Conservation (phyloP, 2,888 invertebrate genomes). For the Bombyx huttoni region DNA sequence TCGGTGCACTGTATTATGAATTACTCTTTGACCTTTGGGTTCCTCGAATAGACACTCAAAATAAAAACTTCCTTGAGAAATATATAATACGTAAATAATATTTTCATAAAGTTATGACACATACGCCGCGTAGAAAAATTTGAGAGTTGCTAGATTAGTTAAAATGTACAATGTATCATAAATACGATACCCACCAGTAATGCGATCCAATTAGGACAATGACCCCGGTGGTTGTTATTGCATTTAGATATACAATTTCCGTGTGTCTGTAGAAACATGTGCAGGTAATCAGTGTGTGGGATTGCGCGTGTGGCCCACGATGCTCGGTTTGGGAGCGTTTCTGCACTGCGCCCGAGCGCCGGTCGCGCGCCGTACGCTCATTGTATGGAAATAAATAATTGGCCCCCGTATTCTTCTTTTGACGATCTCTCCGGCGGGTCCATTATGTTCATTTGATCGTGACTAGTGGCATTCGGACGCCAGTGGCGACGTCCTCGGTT, state of each 20-base stretch:
- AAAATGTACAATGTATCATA: neutral
- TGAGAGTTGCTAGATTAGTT: too few species aligned
- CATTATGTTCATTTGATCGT: constrained; percentile 62
- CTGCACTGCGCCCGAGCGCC: constrained; percentile 51
- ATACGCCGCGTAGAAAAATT: too few species aligned
- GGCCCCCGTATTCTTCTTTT: constrained; percentile 67
- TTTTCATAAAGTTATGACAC: too few species aligned
- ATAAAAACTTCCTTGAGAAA: neutral
- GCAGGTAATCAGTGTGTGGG: constrained; percentile 2
- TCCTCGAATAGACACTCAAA: neutral
- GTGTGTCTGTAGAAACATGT: constrained; percentile 3
- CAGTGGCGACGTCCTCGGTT: constrained; percentile 63
- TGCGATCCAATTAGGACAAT: constrained; percentile 6
- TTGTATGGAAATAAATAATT: constrained; percentile 70
- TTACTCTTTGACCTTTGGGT: neutral
- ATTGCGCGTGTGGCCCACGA: constrained; percentile 14
- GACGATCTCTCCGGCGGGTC: constrained; percentile 62
- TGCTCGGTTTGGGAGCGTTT: constrained; percentile 40
- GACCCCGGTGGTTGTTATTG: constrained; percentile 9
- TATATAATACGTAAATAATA: too few species aligned
- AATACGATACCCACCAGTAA: neutral
- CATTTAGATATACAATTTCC: constrained; percentile 9
- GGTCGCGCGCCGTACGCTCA: constrained; percentile 56
- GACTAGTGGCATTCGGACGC: constrained; percentile 62
- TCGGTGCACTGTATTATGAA: neutral